Evolutionary conservation across 2,113 vertebrate species (phyloP).

Genomic region (Mesembrinibis cayennensis): DNA sequence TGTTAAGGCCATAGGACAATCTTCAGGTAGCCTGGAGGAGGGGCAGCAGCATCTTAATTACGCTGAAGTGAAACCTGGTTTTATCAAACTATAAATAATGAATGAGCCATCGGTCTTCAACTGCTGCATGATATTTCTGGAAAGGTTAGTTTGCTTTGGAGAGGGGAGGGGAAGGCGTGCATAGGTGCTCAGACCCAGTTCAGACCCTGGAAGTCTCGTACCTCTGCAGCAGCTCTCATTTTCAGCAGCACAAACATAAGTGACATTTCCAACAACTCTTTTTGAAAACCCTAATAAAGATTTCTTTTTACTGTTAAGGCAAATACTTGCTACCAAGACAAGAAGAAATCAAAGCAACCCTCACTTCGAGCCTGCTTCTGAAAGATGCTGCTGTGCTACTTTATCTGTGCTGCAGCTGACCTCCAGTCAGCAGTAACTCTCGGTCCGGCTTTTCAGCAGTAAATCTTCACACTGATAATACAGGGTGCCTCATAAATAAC

Average conservation of each 20-base stretch:
- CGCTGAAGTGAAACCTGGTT: not conserved
- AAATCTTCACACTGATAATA: not conserved
- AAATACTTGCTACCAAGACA: not conserved
- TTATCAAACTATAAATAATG: not conserved
- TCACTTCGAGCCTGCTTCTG: not conserved
- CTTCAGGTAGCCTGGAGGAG: not conserved
- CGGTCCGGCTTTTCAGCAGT: not conserved
- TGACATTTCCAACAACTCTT: not conserved
- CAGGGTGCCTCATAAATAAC: slow-evolving; percentile 5
- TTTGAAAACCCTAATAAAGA: not conserved
- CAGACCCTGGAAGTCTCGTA: not conserved
- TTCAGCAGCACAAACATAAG: not conserved
- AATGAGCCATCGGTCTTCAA: not conserved
- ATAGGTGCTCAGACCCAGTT: not conserved
- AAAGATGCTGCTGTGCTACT: not conserved
- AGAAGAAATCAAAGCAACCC: not conserved
- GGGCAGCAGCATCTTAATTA: not conserved
- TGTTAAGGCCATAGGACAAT: not conserved
- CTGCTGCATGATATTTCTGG: not conserved
- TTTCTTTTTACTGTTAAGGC: not conserved
- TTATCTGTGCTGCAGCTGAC: not conserved
- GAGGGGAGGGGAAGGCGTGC: not conserved
- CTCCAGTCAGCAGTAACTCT: not conserved
- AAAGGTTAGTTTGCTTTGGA: not conserved
- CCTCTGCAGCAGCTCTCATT: not conserved